Evolutionary conservation across 2,113 vertebrate species (phyloP).

Genomic region (Thermophis baileyi): DNA sequence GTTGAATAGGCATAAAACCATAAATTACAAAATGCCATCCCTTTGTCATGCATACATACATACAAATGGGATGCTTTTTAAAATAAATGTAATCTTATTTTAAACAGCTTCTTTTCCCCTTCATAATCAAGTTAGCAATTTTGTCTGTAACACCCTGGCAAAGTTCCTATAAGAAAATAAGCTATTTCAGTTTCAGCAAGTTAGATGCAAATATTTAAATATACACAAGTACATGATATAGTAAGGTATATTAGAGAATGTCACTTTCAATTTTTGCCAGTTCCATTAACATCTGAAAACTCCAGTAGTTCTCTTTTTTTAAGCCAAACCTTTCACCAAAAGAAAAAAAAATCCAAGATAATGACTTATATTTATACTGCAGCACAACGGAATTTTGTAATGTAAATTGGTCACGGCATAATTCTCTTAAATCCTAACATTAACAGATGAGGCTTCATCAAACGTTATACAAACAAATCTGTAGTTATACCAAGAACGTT

Average conservation of each 20-base stretch:
- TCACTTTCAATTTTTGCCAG: conserved; percentile 59
- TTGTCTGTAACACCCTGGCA: conserved; percentile 64
- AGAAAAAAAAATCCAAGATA: background rate
- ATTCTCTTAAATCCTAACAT: background rate
- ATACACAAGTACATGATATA: conserved; percentile 38
- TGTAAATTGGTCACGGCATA: background rate
- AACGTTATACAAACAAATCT: background rate
- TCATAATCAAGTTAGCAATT: conserved; percentile 71
- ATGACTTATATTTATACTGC: background rate
- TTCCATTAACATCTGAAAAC: conserved; percentile 48
- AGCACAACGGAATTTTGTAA: background rate
- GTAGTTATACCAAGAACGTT: background rate
- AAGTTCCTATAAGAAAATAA: conserved; percentile 59
- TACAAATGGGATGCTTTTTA: conserved; percentile 71
- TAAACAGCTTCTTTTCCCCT: conserved; percentile 58
- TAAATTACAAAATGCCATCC: conserved; percentile 66
- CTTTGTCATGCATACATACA: conserved; percentile 70
- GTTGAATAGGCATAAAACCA: conserved; percentile 67
- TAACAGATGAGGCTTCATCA: background rate
- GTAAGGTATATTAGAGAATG: conserved; percentile 56
- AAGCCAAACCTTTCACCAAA: background rate
- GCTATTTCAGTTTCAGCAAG: conserved; percentile 67
- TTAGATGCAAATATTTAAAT: conserved; percentile 60
- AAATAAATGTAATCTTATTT: conserved; percentile 74
- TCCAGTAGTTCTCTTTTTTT: background rate